Base-by-base conservation (phyloP, 1,140 invertebrate genomes). In the Xylocopa sonorina region DNA sequence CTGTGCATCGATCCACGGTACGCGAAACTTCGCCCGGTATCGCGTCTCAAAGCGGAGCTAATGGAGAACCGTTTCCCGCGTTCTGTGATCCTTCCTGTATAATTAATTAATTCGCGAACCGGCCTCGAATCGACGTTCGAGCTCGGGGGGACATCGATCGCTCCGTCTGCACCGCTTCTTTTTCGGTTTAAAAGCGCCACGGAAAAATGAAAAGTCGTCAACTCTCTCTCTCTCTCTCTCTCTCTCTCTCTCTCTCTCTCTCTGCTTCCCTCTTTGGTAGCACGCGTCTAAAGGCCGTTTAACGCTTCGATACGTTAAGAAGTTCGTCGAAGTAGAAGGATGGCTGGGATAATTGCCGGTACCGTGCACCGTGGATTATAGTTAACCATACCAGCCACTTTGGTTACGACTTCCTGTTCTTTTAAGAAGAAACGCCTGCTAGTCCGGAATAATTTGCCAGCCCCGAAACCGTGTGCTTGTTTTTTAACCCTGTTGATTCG, bases 211-310 rank as follows among this genome's bases (percentile, higher is more conserved):
- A 34, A 53, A 72, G 34, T 51, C 34, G 55, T 14, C 10, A 72
- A 62, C 27, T 63, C 29, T 53, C 2, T n/a, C n/a, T n/a, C n/a
- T n/a, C n/a, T n/a, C n/a, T n/a, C n/a, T n/a, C n/a, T n/a, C n/a
- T n/a, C n/a, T n/a, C n/a, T n/a, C n/a, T n/a, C n/a, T n/a, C n/a
- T n/a, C n/a, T n/a, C n/a, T n/a, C n/a, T n/a, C n/a, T n/a, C n/a
- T n/a, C n/a, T n/a, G n/a, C n/a, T n/a, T n/a, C n/a, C n/a, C n/a
- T n/a, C n/a, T n/a, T n/a, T n/a, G n/a, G n/a, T 71, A 55, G 51
- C 67, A 57, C 48, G 57, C 46, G 21, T 46, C 76, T 78, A 72
- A 51, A 53, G 68, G 58, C 27, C 48, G 68, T 73, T 78, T 46
- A 55, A 63, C 58, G 68, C 48, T 78, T 53, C 76, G 48, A 29